These are phyloP conservation scores for Nymphalis polychloros DNA, from an alignment of 2,888 invertebrate species.

Conservation along the genomic window DNA sequence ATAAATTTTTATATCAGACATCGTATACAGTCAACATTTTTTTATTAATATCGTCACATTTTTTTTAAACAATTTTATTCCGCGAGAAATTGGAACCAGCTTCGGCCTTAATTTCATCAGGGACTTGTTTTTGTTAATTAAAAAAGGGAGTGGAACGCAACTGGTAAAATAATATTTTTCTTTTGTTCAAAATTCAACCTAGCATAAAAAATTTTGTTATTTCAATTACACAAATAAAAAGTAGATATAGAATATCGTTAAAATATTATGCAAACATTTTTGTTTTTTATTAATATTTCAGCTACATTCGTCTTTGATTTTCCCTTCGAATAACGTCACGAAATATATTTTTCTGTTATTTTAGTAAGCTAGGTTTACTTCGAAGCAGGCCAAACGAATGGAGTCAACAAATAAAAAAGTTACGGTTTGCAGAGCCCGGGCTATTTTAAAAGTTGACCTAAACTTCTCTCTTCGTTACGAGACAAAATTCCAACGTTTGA, in stretches of 20 bases:
- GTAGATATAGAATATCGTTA: too few relatives aligned
- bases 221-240: neutral
- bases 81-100: constrained; percentile 12
- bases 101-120: constrained; percentile 25
- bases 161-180: constrained; percentile 15
- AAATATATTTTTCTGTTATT: neutral
- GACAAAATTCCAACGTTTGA: constrained; percentile 20
- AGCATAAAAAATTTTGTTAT: neutral
- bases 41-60: constrained; percentile 1
- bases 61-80: constrained; percentile 14
- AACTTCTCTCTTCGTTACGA: constrained; percentile 24
- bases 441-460: constrained; percentile 25
- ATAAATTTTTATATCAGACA: neutral
- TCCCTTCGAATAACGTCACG: neutral
- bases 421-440: constrained; percentile 2
- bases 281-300: neutral
- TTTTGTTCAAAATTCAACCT: constrained; percentile 7
- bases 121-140: constrained; percentile 27
- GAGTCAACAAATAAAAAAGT: constrained; percentile 19
- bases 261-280: neutral
- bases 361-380: neutral
- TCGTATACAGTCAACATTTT: neutral
- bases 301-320: neutral
- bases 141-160: constrained; percentile 17
- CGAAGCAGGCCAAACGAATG: constrained; percentile 20